These are phyloP conservation scores for Chionis minor DNA, from an alignment of 2,113 vertebrate species.

Conservation along the genomic window DNA sequence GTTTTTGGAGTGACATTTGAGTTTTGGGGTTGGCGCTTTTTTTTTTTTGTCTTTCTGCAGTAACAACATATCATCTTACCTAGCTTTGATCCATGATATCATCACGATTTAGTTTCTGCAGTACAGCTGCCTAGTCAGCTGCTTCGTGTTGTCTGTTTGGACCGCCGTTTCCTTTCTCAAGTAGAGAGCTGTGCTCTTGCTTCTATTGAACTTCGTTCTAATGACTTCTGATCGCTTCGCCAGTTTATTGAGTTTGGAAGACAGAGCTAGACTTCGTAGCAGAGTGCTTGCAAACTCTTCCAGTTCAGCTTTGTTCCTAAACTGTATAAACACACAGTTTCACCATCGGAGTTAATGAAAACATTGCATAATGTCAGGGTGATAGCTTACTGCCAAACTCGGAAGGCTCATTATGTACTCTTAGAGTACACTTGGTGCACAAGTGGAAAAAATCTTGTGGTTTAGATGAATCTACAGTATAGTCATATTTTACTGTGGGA, in stretches of 20 bases:
- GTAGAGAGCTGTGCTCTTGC: slow-evolving; percentile 20
- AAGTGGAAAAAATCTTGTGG: slow-evolving; percentile 57
- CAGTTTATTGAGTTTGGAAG: slow-evolving; percentile 42
- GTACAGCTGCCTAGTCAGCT: slow-evolving; percentile 50
- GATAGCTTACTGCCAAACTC: slow-evolving; percentile 44
- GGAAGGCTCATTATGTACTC: slow-evolving; percentile 7
- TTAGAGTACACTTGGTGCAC: slow-evolving; percentile 23
- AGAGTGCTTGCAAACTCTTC: slow-evolving; percentile 19
- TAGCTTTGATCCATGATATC: slow-evolving; percentile 15
- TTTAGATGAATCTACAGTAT: slow-evolving; percentile 3
- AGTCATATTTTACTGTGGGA: slow-evolving; percentile 38
- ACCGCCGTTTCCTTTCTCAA: slow-evolving; percentile 15
- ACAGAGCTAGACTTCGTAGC: neutral
- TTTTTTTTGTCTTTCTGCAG: neutral
- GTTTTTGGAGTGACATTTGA: neutral
- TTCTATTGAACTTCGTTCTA: slow-evolving; percentile 52
- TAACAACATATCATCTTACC: neutral
- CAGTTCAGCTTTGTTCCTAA: slow-evolving; percentile 49
- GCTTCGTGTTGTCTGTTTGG: neutral
- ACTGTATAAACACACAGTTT: slow-evolving; percentile 59
- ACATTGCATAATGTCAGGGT: slow-evolving; percentile 62
- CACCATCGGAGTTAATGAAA: slow-evolving; percentile 60
- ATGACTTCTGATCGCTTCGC: neutral
- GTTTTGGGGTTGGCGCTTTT: neutral
- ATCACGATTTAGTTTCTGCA: neutral